phyloP scores from a whole-genome alignment of 2,888 invertebrate species.

The Cacoxenus indagator region DNA sequence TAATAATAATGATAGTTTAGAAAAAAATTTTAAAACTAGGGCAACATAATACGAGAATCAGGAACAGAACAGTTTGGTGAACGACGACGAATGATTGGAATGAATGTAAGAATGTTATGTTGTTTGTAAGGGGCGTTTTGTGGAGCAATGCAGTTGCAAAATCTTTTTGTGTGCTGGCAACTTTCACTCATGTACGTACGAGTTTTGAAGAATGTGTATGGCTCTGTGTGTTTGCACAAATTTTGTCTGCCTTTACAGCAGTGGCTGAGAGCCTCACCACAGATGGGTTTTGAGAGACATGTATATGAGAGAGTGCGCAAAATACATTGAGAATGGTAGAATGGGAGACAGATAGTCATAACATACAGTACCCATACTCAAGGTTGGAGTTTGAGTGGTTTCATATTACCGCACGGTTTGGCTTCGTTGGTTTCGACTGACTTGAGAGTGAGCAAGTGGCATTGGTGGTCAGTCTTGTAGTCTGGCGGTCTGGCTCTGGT shows the following conservation, averaged over 20 bases:
- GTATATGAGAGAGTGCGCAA: too few species aligned
- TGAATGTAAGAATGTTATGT: not conserved
- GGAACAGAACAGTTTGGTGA: not conserved
- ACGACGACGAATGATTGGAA: not conserved
- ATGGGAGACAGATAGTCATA: not conserved
- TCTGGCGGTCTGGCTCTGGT: conserved; percentile 12
- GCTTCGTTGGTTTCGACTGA: not conserved
- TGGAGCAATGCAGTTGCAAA: conserved; percentile 16
- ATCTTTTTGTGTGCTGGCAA: conserved; percentile 26
- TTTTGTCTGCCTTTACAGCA: too few species aligned
- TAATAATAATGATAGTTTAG: conserved; percentile 52
- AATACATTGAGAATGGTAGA: too few species aligned
- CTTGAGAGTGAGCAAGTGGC: not conserved
- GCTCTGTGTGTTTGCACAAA: too few species aligned
- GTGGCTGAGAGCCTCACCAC: too few species aligned
- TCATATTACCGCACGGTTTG: conserved; percentile 24
- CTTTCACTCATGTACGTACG: conserved; percentile 18
- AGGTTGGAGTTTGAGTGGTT: conserved; percentile 21
- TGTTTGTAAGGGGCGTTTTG: too few species aligned
- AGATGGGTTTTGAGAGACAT: too few species aligned
- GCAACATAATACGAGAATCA: conserved; percentile 29
- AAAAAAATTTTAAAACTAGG: conserved; percentile 50
- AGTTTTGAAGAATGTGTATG: not conserved
- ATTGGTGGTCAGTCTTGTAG: not conserved
- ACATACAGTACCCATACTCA: not conserved